These are phyloP conservation scores for Hylaeus anthracinus DNA, from an alignment of 1,140 invertebrate genomes.

Conservation along the genomic window DNA sequence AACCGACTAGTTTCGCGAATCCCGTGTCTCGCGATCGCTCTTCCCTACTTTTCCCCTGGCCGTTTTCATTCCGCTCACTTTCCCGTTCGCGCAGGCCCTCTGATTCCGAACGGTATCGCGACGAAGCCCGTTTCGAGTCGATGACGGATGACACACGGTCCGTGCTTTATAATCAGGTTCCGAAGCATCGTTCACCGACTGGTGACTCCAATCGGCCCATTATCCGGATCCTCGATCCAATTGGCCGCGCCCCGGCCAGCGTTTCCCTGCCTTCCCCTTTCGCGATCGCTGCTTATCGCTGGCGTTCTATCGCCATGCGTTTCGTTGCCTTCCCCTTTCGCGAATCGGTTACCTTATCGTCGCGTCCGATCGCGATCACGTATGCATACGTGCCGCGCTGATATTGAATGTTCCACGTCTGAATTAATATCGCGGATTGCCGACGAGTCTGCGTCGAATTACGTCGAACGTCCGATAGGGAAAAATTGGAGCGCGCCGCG, in stretches of 20 bases:
- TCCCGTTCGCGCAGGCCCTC: not conserved
- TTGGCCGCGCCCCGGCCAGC: constrained; percentile 59
- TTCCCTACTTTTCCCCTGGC: not conserved
- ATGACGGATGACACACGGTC: constrained; percentile 54
- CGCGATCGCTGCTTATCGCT: constrained; percentile 59
- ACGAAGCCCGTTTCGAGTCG: constrained; percentile 55
- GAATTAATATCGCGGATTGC: constrained; percentile 34
- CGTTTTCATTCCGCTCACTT: not conserved
- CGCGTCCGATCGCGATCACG: not conserved
- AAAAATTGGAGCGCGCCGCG: too few relatives aligned
- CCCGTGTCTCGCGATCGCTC: not conserved
- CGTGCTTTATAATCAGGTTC: constrained; percentile 61
- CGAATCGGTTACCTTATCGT: not conserved
- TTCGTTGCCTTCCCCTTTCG: constrained; percentile 1
- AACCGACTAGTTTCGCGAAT: not conserved
- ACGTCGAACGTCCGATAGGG: not conserved
- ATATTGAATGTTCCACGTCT: constrained; percentile 30
- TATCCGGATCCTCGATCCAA: constrained; percentile 69
- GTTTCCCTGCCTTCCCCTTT: constrained; percentile 27
- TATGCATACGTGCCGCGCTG: not conserved
- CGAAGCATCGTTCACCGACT: constrained; percentile 54
- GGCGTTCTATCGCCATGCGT: constrained; percentile 1
- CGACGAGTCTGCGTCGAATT: not conserved
- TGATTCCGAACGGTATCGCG: constrained; percentile 44
- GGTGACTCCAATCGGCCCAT: constrained; percentile 67